phyloP scores from a whole-genome alignment of 2,797 vertebrate species.

The Nannoperca obscura region DNA sequence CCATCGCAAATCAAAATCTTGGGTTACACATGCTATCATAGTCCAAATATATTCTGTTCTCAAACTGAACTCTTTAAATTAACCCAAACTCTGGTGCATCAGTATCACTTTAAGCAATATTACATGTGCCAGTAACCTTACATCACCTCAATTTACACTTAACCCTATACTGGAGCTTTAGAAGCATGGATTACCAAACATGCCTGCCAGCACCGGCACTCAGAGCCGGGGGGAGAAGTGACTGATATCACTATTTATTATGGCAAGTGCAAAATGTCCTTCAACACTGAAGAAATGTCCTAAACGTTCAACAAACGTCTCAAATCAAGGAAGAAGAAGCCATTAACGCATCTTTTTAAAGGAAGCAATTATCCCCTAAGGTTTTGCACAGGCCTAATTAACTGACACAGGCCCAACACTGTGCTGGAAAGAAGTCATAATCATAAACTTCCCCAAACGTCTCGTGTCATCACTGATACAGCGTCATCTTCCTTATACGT shows the following conservation, averaged over 20 bases:
- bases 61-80: too few species aligned
- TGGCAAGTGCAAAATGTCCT: not conserved
- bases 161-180: too few species aligned
- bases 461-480: too few species aligned
- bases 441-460: not conserved
- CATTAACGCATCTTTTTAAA: not conserved
- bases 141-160: not conserved
- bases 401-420: too few species aligned
- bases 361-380: not conserved
- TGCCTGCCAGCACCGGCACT: too few species aligned
- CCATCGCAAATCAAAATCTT: too few species aligned
- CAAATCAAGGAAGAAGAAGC: too few species aligned
- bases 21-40: too few species aligned
- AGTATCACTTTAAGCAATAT: not conserved
- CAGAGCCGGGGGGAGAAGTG: not conserved
- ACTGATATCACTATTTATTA: not conserved
- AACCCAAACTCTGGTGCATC: too few species aligned
- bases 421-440: too few species aligned
- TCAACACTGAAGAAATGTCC: not conserved
- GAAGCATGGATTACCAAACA: not conserved
- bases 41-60: not conserved
- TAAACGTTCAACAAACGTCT: too few species aligned
- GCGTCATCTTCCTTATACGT: too few species aligned
- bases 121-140: not conserved
- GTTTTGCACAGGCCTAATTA: not conserved